Conservation (phyloP, 2,113 vertebrate species). For the Suncus etruscus region DNA sequence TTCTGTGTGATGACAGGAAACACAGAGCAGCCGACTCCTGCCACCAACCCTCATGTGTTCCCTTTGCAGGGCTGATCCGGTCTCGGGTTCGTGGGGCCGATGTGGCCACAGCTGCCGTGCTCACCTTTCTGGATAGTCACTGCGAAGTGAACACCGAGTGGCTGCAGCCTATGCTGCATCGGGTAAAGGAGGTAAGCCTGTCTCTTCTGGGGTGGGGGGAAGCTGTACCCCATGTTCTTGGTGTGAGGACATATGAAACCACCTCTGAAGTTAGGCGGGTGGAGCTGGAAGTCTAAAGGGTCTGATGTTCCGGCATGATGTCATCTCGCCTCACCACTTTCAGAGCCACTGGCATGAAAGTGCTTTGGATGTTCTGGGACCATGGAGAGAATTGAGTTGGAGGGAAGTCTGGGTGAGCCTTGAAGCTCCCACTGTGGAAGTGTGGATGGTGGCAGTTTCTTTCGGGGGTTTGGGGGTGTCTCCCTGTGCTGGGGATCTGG, state of each 20-base stretch:
- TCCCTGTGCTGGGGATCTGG: background rate
- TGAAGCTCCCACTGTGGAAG: fast-evolving
- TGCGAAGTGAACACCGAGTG: conserved; percentile 98
- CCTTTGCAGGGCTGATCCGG: conserved; percentile 93
- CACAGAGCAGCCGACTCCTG: background rate
- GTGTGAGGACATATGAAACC: fast-evolving
- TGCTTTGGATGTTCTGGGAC: background rate
- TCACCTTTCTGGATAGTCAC: conserved; percentile 99
- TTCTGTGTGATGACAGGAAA: background rate
- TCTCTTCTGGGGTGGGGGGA: no score
- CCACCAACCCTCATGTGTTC: background rate
- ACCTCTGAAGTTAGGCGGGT: background rate
- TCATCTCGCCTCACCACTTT: background rate
- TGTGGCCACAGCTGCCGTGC: conserved; percentile 91
- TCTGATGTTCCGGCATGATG: background rate
- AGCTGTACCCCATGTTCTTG: background rate
- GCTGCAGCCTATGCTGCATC: conserved; percentile 98
- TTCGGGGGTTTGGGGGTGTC: background rate
- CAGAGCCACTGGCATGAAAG: background rate
- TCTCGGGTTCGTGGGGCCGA: conserved; percentile 97
- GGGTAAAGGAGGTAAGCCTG: conserved; percentile 94
- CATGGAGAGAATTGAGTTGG: background rate
- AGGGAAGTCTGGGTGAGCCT: background rate
- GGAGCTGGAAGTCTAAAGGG: background rate
- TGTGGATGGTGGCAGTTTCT: background rate